Percentiles rank a stretch among this genome's conserved stretches.
Conservation (phyloP, 2,113 vertebrate genomes). For the Alces alces region DNA sequence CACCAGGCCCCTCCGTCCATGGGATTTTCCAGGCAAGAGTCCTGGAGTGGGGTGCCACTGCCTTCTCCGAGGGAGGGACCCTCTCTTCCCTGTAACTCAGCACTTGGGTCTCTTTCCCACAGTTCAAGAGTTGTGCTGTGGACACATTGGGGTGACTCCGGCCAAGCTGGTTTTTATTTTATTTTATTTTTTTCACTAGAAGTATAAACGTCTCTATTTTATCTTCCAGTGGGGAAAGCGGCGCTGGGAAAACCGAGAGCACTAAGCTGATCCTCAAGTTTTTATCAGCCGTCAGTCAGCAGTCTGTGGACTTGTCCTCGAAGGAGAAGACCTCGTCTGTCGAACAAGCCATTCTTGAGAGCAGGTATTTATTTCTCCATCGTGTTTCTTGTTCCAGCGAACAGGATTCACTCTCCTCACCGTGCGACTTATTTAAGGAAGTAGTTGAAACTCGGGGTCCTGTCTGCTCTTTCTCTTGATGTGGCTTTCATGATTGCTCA, state of each 20-base stretch:
- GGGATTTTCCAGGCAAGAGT: too few species aligned
- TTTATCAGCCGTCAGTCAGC: constrained; percentile 94
- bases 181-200: background rate
- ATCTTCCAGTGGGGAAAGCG: constrained; percentile 93
- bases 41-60: too few species aligned
- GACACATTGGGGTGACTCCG: accelerated
- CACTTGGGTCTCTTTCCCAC: background rate
- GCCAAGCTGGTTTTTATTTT: background rate
- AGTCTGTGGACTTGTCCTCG: constrained; percentile 85
- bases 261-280: constrained; percentile 97
- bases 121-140: background rate
- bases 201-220: background rate
- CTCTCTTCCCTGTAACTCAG: background rate
- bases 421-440: accelerated
- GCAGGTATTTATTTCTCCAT: constrained; percentile 87
- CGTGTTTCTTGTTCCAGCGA: accelerated
- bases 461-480: background rate
- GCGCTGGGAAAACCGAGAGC: constrained; percentile 97
- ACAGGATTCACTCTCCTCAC: too few species aligned
- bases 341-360: constrained; percentile 94
- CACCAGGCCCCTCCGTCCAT: too few species aligned
- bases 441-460: background rate
- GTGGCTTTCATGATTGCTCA: background rate
- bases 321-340: constrained; percentile 88
- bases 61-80: too few species aligned